Evolutionary conservation across 2,797 vertebrate species (phyloP).

Genomic region (Lepilemur septentrionalis): DNA sequence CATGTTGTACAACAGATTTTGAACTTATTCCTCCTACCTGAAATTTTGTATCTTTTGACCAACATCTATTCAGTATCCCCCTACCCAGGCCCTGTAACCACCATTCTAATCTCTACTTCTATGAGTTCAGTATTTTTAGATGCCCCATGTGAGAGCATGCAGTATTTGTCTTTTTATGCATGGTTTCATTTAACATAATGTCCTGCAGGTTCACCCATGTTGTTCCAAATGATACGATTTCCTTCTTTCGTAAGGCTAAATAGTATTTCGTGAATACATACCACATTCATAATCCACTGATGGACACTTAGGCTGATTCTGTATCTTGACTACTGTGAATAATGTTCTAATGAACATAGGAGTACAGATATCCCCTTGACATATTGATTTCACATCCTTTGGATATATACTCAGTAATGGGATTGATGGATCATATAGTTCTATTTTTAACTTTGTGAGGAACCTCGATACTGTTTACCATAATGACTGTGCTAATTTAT

Average conservation of each 20-base stretch:
- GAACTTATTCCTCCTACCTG: background rate
- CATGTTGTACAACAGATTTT: background rate
- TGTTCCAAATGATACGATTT: background rate
- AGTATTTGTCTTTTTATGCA: background rate
- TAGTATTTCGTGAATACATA: background rate
- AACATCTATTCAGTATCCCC: background rate
- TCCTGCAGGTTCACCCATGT: background rate
- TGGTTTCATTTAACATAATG: background rate
- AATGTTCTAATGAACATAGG: background rate
- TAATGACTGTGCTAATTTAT: background rate
- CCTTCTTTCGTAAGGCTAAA: background rate
- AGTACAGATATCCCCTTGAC: background rate
- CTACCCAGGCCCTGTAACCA: background rate
- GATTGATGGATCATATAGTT: background rate
- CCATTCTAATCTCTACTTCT: background rate
- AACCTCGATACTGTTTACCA: background rate
- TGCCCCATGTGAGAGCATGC: background rate
- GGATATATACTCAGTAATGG: background rate
- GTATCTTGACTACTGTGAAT: background rate
- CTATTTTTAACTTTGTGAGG: background rate
- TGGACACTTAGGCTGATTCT: background rate
- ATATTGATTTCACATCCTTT: background rate
- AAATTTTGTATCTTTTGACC: background rate
- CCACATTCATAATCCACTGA: background rate
- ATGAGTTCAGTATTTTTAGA: background rate